Base-by-base conservation (phyloP, 2,888 invertebrate species). In the Ormyrus thymus region DNA sequence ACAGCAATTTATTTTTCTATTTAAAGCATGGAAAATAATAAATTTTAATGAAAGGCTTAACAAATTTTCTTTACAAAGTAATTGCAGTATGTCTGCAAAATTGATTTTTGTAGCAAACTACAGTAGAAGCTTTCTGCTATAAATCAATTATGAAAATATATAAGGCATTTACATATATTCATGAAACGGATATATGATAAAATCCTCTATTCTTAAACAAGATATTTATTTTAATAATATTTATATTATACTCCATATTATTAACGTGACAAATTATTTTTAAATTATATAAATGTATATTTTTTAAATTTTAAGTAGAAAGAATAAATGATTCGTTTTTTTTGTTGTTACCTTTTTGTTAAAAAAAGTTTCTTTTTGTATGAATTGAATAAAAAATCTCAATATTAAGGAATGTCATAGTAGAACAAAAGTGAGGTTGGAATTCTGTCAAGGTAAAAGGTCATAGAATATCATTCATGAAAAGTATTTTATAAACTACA, bases 391-490 rank as follows among this genome's bases (percentile, higher is more conserved):
- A 29, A 29, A 29, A 29, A 29, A 29, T 45, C 6, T 45, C 13
- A 46, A 2, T 58, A 58, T 43, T 11, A 55, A 43, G 58, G 45
- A 53, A 3, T 10, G 51, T 7, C 7, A 51, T 29, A 29, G 3
- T 29, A 29, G 29, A 29, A 29, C 29, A 55, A 62, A 62, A 73
- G 68, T 73, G 56, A 78, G 62, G 72, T 72, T 78, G 72, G 65
- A 61, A 7, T 72, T 61, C 10, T 61, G 11, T 73, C 53, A 68
- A 73, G 43, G n/a, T 59, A 53, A 58, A 29, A 29, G 29, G 29
- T 29, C 29, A 29, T 29, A 29, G 29, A 29, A 29, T 29, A 29
- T 29, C 29, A 29, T 29, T 3, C 4, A 29, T 29, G 4, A 29
- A 29, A 29, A 29, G 29, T 29, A 29, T 29, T 29, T 29, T 29